phyloP scores from a whole-genome alignment of 2,888 invertebrate genomes.

The Bruchidius siliquastri region DNA sequence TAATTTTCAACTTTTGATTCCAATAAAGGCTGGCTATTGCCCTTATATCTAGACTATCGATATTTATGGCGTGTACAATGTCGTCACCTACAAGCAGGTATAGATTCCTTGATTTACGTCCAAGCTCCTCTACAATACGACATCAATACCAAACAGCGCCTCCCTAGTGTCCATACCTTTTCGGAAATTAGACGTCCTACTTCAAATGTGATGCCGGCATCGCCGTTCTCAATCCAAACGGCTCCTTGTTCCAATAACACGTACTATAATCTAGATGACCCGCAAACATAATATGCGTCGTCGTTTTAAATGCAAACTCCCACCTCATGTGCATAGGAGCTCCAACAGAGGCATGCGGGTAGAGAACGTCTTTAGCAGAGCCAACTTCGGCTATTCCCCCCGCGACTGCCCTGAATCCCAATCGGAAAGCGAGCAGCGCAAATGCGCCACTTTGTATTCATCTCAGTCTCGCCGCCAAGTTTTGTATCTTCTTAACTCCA shows the following conservation, averaged over 20 bases:
- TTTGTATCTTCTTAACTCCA: constrained; percentile 44
- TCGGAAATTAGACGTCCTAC: too few species aligned
- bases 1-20: too few species aligned
- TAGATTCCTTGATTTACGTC: too few species aligned
- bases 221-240: too few species aligned
- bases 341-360: background rate
- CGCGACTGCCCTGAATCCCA: constrained; percentile 32
- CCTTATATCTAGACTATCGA: too few species aligned
- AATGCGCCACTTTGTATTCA: constrained; percentile 46
- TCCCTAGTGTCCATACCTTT: too few species aligned
- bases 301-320: background rate
- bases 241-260: background rate
- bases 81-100: too few species aligned
- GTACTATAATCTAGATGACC: background rate
- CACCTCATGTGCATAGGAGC: background rate
- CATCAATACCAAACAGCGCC: too few species aligned
- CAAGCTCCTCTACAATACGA: too few species aligned
- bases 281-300: background rate
- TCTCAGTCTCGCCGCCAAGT: constrained; percentile 37
- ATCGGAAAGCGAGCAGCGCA: constrained; percentile 37
- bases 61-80: too few species aligned
- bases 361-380: constrained; percentile 41
- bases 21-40: too few species aligned
- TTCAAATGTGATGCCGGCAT: too few species aligned
- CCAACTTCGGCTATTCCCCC: constrained; percentile 34